phyloP scores from a whole-genome alignment of 2,797 vertebrate species.

The Labeo calbasu region DNA sequence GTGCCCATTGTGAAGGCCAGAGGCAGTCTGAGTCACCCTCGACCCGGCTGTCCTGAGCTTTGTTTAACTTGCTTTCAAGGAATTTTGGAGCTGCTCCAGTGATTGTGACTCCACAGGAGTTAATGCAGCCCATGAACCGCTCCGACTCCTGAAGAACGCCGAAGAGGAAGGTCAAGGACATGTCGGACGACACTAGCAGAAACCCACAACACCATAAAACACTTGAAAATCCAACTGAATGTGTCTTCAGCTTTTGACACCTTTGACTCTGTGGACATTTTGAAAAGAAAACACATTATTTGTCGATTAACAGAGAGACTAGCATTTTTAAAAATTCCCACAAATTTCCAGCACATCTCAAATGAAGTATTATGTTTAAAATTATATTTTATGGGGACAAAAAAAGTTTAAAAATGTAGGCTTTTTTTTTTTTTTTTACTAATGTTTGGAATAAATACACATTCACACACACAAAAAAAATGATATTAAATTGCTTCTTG shows the following conservation, averaged over 20 bases:
- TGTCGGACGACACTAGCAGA: background rate
- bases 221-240: background rate
- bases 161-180: conserved; percentile 13
- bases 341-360: too few relatives aligned
- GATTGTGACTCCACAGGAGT: conserved; percentile 73
- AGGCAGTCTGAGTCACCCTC: conserved; percentile 72
- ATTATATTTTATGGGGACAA: too few relatives aligned
- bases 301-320: too few relatives aligned
- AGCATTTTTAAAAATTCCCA: too few relatives aligned
- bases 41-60: conserved; percentile 63
- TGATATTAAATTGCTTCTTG: too few relatives aligned
- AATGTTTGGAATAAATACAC: too few relatives aligned
- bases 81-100: conserved; percentile 78
- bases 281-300: background rate
- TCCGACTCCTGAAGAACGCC: conserved; percentile 51
- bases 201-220: background rate
- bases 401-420: too few relatives aligned
- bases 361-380: too few relatives aligned
- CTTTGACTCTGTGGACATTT: background rate
- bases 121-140: conserved; percentile 67
- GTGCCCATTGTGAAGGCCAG: conserved; percentile 55
- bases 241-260: background rate
- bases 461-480: too few relatives aligned
- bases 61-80: conserved; percentile 71
- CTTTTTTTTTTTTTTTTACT: too few relatives aligned